phyloP scores from a whole-genome alignment of 2,888 invertebrate species.

The Limnephilus marmoratus region DNA sequence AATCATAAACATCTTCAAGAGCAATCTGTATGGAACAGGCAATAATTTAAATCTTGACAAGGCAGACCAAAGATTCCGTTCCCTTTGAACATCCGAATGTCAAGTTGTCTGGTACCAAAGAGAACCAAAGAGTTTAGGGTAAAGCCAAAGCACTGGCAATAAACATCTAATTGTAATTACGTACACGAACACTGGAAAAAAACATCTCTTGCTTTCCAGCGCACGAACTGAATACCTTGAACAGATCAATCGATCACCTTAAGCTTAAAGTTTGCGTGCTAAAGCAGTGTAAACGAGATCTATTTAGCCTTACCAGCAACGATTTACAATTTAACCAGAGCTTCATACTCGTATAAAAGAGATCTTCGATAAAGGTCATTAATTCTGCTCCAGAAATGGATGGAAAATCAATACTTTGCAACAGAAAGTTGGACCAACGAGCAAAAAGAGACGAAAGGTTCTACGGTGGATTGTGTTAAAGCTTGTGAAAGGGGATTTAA shows the following conservation, averaged over 20 bases:
- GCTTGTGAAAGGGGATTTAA: neutral
- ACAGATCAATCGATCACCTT: slow-evolving; percentile 9
- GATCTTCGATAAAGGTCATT: neutral
- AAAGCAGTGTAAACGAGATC: neutral
- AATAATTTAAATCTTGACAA: too few relatives aligned
- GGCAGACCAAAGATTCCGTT: too few relatives aligned
- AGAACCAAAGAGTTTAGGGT: too few relatives aligned
- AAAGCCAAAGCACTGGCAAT: neutral
- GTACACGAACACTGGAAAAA: neutral
- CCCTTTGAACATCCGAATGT: too few relatives aligned
- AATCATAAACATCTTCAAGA: too few relatives aligned
- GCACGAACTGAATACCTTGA: neutral
- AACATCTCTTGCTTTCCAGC: neutral
- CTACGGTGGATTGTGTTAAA: neutral
- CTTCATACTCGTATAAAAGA: neutral
- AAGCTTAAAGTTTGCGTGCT: neutral
- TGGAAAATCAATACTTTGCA: neutral
- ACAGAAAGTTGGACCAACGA: neutral
- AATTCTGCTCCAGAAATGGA: neutral
- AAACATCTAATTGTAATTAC: neutral
- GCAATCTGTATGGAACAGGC: too few relatives aligned
- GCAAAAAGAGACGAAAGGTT: neutral
- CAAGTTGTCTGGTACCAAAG: too few relatives aligned
- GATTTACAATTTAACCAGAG: slow-evolving; percentile 7
- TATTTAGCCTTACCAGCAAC: slow-evolving; percentile 16